These are phyloP conservation scores for Struthio camelus DNA, from an alignment of 2,113 vertebrate genomes.

Conservation along the genomic window DNA sequence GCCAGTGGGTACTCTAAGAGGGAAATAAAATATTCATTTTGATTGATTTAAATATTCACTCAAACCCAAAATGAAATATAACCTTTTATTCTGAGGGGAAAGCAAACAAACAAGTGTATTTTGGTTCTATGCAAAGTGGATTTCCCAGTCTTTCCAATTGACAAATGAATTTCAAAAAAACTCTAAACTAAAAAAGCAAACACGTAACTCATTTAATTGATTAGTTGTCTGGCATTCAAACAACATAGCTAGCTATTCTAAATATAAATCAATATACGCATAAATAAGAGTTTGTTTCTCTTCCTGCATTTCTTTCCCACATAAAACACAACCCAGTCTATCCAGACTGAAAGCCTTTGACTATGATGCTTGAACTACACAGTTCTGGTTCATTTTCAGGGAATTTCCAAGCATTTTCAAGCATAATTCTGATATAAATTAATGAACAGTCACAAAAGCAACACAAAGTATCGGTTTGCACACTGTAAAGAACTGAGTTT, in stretches of 20 bases:
- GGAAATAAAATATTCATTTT: neutral
- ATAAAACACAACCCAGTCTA: neutral
- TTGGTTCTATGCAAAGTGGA: neutral
- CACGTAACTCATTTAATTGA: neutral
- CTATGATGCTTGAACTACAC: neutral
- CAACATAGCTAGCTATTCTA: neutral
- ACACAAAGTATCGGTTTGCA: neutral
- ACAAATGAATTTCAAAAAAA: neutral
- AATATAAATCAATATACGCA: neutral
- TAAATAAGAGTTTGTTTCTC: neutral
- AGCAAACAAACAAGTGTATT: neutral
- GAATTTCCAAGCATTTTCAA: neutral
- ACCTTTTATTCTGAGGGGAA: neutral
- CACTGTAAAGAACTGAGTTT: neutral
- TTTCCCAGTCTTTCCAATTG: neutral
- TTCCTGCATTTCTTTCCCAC: neutral
- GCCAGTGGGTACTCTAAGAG: neutral
- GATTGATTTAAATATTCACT: neutral
- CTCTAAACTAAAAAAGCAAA: neutral
- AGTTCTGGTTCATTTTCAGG: neutral
- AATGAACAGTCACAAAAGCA: neutral
- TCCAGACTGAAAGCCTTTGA: neutral
- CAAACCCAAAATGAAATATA: neutral
- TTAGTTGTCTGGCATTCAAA: neutral
- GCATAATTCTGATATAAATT: neutral